Evolutionary conservation across 2,113 vertebrate species (phyloP), one percentile per base, ranked within the genome.

Genomic region (Phylloscopus trochiloides): DNA sequence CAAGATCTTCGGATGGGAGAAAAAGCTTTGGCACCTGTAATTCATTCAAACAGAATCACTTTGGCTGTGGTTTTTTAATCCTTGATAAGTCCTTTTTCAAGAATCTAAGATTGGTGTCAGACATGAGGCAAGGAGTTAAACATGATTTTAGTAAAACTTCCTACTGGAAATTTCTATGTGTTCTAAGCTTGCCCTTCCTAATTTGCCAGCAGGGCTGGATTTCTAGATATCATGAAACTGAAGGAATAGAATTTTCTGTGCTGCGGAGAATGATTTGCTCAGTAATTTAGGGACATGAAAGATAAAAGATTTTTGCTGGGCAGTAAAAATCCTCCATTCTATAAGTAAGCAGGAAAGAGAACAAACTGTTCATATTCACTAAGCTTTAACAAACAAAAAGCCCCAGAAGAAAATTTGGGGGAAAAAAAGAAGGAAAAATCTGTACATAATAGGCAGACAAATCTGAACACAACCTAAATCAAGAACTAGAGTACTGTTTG

Each of bases 11-110:
- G 25, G 8, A 88, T 73, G 48, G 19, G 17, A 93, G 57, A 67
- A 80, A 47, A 67, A 87, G 58, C 79, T 93, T 73, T 72, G 65
- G 14, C 79, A 80, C 81, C 42, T 78, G 63, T 82, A 88, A 55
- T 29, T 81, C 11, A 43, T 63, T 79, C 74, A 86, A 71, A 38
- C 8, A 34, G 25, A 85, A 50, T 61, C 7, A 1, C 42, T 91
- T 88, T 61, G 71, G 19, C 58, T 73, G 22, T 52, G 13, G 0
- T 11, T 18, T 86, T 77, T 88, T 59, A 25, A n/a, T 43, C 24
- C 13, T 84, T 25, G 10, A 8, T 43, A 61, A 54, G 28, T 55
- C 17, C 31, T 48, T 54, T 81, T 43, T 61, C 24, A 80, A 77
- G 43, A 91, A 65, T 34, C 22, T 38, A 63, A 62, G 22, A 18